Conservation (phyloP, 2,888 invertebrate species). For the Drosophila tanythrix region DNA sequence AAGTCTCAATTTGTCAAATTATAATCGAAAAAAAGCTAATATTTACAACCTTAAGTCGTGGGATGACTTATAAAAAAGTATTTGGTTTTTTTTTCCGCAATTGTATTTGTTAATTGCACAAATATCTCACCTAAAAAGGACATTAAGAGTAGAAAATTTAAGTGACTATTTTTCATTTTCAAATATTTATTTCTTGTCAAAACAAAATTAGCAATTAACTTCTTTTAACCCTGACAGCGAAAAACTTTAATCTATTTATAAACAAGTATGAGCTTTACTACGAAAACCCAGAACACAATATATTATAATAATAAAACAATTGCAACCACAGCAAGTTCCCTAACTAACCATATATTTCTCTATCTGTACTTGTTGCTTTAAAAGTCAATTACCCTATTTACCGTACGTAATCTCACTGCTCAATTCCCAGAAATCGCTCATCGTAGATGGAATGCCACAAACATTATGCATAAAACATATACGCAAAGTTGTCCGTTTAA, state of each 20-base stretch:
- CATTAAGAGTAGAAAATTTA: neutral
- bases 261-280: neutral
- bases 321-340: neutral
- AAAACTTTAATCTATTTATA: neutral
- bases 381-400: constrained; percentile 1
- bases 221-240: neutral
- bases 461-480: constrained; percentile 74
- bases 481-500: constrained; percentile 17
- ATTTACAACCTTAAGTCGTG: constrained; percentile 5
- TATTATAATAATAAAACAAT: too few species aligned
- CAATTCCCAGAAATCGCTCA: constrained; percentile 51
- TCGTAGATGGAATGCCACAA: constrained; percentile 68
- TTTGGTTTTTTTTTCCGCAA: neutral
- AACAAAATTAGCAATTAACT: neutral
- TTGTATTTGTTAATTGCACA: neutral
- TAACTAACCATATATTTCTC: neutral
- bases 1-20: constrained; percentile 32
- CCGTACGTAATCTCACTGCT: neutral
- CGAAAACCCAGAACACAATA: neutral
- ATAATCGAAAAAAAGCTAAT: neutral
- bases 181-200: neutral
- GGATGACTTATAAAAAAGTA: neutral
- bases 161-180: neutral
- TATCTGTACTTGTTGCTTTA: neutral
- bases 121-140: neutral